Evolutionary conservation across 1,140 invertebrate species (phyloP).

Genomic region (Tetranychus cinnabarinus): DNA sequence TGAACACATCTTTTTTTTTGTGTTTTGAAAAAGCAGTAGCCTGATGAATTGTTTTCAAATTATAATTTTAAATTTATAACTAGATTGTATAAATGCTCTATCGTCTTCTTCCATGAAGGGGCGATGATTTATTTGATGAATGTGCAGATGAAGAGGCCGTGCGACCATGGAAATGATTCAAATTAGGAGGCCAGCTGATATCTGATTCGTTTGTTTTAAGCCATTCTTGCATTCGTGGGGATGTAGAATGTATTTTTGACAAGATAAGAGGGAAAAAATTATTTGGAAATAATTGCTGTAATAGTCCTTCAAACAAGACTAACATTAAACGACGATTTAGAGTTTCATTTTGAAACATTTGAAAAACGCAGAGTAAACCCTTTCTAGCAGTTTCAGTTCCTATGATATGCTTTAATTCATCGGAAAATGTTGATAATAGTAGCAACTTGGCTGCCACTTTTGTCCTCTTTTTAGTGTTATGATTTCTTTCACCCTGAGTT

Average conservation of each 20-base stretch:
- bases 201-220: background rate
- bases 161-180: background rate
- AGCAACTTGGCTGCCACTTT: conserved; percentile 61
- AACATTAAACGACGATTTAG: conserved; percentile 63
- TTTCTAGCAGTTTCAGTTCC: conserved; percentile 64
- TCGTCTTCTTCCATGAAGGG: background rate
- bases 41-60: too few species aligned
- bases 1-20: too few species aligned
- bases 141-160: background rate
- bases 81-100: background rate
- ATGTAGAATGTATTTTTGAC: conserved; percentile 33
- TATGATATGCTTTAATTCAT: conserved; percentile 72
- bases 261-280: conserved; percentile 38
- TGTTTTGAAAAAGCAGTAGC: too few species aligned
- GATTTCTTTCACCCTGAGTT: conserved; percentile 34
- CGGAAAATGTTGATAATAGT: conserved; percentile 40
- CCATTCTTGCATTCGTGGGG: background rate
- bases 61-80: too few species aligned
- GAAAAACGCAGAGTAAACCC: conserved; percentile 66
- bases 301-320: conserved; percentile 58
- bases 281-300: conserved; percentile 47
- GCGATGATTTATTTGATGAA: background rate
- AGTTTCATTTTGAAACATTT: conserved; percentile 54
- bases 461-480: conserved; percentile 47
- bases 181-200: background rate